Percentiles rank a stretch among this genome's conserved stretches.
Conservation (phyloP, 2,797 vertebrate genomes). For the Tokudaia tokunoshimensis region DNA sequence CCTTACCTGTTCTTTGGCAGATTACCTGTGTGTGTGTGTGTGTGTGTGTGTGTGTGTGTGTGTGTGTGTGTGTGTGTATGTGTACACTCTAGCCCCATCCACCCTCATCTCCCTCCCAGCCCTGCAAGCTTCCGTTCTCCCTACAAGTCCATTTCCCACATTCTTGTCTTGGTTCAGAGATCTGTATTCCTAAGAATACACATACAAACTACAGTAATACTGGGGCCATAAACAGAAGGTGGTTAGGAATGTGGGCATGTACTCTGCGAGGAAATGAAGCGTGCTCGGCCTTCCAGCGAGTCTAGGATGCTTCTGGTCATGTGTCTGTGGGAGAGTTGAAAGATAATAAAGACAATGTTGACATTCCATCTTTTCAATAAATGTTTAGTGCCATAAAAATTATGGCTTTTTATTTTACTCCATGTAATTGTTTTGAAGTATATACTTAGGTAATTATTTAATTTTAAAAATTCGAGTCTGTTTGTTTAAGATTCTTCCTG, state of each 20-base stretch:
- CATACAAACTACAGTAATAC: background rate
- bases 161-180: background rate
- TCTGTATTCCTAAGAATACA: background rate
- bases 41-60: too few species aligned
- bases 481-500: background rate
- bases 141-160: background rate
- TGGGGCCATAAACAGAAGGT: conserved; percentile 27
- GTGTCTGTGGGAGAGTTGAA: background rate
- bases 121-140: background rate
- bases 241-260: conserved; percentile 24
- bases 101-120: background rate
- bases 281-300: background rate
- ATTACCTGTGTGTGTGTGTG: too few species aligned
- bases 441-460: conserved; percentile 6
- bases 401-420: background rate
- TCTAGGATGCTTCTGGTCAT: background rate
- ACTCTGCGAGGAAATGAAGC: background rate
- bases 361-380: background rate
- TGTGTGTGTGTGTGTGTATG: background rate
- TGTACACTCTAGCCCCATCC: background rate
- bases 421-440: conserved; percentile 30
- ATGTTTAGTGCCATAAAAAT: conserved; percentile 55
- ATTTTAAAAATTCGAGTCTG: conserved; percentile 41
- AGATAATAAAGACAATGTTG: background rate
- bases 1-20: background rate